A percentile compares a stretch with the other conserved stretches of the same genome.
Conservation (phyloP, 2,113 vertebrate species). For the Sakesphorus luctuosus region DNA sequence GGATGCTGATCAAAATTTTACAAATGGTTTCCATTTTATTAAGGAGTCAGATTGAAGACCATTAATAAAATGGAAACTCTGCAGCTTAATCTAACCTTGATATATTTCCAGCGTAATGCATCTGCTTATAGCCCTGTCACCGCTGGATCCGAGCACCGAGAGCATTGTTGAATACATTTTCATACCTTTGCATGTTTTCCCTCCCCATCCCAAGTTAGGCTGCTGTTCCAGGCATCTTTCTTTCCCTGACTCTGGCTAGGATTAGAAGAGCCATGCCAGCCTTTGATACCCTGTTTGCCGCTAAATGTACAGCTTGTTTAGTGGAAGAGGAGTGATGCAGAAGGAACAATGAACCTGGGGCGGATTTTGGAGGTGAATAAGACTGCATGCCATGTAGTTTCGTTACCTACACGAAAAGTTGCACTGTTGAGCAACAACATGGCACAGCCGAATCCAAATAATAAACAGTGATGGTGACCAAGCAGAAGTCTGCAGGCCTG, state of each 20-base stretch:
- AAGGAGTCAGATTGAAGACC: slow-evolving; percentile 63
- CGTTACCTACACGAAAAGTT: not conserved
- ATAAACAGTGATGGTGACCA: not conserved
- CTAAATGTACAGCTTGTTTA: not conserved
- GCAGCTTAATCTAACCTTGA: slow-evolving; percentile 68
- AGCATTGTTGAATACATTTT: slow-evolving; percentile 57
- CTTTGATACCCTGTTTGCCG: not conserved
- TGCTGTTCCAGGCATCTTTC: not conserved
- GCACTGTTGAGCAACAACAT: not conserved
- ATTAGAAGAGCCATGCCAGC: not conserved
- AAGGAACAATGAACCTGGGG: not conserved
- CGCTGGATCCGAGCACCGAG: not conserved
- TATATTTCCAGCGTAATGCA: slow-evolving; percentile 63
- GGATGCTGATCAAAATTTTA: slow-evolving; percentile 64
- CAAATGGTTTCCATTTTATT: slow-evolving; percentile 68
- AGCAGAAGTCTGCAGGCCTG: not conserved
- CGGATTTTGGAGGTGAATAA: not conserved
- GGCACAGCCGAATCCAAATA: not conserved
- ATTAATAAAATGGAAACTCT: slow-evolving; percentile 71
- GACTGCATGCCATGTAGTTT: not conserved
- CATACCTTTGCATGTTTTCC: slow-evolving; percentile 33
- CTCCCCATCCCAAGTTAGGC: not conserved
- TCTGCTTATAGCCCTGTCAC: slow-evolving; percentile 66
- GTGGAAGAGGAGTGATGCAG: not conserved
- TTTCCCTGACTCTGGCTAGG: not conserved